phyloP scores from a whole-genome alignment of 2,797 vertebrate genomes.

The Chloroceryle inda region DNA sequence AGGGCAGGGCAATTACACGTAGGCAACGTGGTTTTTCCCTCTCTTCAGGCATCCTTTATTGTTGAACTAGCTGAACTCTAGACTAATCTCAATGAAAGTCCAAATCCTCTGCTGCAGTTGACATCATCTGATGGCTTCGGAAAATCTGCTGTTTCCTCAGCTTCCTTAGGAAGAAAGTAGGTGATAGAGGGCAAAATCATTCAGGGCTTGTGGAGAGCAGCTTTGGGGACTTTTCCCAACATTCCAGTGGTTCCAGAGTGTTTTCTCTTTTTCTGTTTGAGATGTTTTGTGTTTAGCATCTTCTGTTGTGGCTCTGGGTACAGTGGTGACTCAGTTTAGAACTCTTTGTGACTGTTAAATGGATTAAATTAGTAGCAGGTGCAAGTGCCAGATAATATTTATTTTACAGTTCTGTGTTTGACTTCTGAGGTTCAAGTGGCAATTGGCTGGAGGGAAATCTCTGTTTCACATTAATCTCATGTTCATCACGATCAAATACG shows the following conservation, averaged over 20 bases:
- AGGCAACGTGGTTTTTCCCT: accelerated
- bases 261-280: too few species aligned
- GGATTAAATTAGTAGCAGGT: not conserved
- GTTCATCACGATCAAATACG: not conserved
- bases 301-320: not conserved
- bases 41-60: not conserved
- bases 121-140: not conserved
- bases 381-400: not conserved
- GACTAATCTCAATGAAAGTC: not conserved
- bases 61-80: not conserved
- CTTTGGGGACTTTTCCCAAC: not conserved
- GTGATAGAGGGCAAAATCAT: not conserved
- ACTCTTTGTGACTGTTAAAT: not conserved
- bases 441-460: not conserved
- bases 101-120: not conserved
- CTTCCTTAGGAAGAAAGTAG: not conserved
- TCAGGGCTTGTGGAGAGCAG: not conserved
- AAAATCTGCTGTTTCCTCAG: not conserved
- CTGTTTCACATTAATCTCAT: not conserved
- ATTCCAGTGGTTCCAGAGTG: not conserved
- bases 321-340: not conserved
- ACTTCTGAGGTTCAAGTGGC: not conserved
- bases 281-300: not conserved
- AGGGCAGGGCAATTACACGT: not conserved
- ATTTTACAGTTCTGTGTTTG: not conserved